Evolutionary conservation across 2,888 invertebrate species (phyloP).

Genomic region (Scaptomyza flava): DNA sequence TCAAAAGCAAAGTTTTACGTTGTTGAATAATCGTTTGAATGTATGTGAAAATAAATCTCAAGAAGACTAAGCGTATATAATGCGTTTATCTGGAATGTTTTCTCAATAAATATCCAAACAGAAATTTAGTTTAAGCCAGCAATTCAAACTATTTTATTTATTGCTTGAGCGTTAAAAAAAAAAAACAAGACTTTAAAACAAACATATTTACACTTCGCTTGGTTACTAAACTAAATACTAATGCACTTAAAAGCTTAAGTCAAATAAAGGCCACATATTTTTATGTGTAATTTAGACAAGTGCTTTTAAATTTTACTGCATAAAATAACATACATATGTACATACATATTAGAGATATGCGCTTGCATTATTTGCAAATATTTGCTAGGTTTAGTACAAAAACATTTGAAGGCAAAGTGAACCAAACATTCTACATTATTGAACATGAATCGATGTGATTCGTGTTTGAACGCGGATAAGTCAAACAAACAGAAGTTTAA

Average conservation of each 20-base stretch:
- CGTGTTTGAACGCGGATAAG: slow-evolving; percentile 45
- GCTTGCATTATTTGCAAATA: slow-evolving; percentile 55
- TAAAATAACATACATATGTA: slow-evolving; percentile 7
- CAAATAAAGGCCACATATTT: not conserved
- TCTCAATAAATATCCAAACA: not conserved
- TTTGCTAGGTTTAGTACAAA: slow-evolving; percentile 49
- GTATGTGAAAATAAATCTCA: not conserved
- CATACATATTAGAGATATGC: slow-evolving; percentile 5
- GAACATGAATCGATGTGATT: slow-evolving; percentile 33
- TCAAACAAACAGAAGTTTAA: slow-evolving; percentile 68
- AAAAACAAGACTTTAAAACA: too few species aligned
- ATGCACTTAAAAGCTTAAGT: not conserved
- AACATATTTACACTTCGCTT: too few species aligned
- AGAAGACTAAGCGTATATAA: not conserved
- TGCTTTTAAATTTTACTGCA: slow-evolving; percentile 57
- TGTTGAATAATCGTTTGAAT: not conserved
- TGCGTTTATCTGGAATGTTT: not conserved
- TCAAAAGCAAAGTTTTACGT: not conserved
- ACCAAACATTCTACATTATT: slow-evolving; percentile 69
- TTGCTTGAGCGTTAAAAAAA: too few species aligned
- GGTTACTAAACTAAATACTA: too few species aligned
- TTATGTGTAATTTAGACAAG: slow-evolving; percentile 38
- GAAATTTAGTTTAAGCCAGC: too few species aligned
- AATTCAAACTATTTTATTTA: too few species aligned
- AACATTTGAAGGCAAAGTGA: slow-evolving; percentile 33